phyloP scores from a whole-genome alignment of 2,888 invertebrate species.

The Hirtodrosophila histrioides region DNA sequence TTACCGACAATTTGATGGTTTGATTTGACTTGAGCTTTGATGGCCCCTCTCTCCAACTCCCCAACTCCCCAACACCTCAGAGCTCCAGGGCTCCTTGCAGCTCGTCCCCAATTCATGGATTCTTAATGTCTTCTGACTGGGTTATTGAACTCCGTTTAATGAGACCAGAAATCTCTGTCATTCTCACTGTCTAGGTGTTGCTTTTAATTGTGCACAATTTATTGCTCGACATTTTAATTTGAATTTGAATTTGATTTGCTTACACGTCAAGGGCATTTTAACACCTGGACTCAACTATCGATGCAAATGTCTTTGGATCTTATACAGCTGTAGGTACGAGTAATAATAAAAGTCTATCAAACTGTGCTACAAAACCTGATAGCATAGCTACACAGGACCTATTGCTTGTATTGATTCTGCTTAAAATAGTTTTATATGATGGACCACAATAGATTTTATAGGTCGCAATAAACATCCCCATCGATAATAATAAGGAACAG shows the following conservation, averaged over 20 bases:
- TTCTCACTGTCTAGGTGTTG: slow-evolving; percentile 31
- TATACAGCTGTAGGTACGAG: neutral
- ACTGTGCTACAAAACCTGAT: too few species aligned
- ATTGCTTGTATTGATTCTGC: too few species aligned
- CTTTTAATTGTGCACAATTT: slow-evolving; percentile 74
- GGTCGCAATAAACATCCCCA: too few species aligned
- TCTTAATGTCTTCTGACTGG: slow-evolving; percentile 41
- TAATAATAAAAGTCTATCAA: too few species aligned
- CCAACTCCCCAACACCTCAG: neutral
- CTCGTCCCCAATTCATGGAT: slow-evolving; percentile 42
- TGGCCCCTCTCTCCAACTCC: slow-evolving; percentile 13
- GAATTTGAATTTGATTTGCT: slow-evolving; percentile 49
- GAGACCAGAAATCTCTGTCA: slow-evolving; percentile 36
- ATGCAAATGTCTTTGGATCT: neutral
- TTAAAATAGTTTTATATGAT: too few species aligned
- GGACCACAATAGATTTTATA: too few species aligned
- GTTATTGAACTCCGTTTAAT: slow-evolving; percentile 65
- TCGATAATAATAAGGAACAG: too few species aligned
- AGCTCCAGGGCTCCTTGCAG: neutral
- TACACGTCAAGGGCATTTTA: slow-evolving; percentile 16
- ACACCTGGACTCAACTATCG: slow-evolving; percentile 28
- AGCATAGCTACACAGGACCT: too few species aligned
- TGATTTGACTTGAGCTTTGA: slow-evolving; percentile 61
- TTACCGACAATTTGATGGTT: slow-evolving; percentile 79
- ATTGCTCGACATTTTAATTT: slow-evolving; percentile 60